Base-by-base conservation (phyloP, 2,113 vertebrate species). In the Panthera leo region DNA sequence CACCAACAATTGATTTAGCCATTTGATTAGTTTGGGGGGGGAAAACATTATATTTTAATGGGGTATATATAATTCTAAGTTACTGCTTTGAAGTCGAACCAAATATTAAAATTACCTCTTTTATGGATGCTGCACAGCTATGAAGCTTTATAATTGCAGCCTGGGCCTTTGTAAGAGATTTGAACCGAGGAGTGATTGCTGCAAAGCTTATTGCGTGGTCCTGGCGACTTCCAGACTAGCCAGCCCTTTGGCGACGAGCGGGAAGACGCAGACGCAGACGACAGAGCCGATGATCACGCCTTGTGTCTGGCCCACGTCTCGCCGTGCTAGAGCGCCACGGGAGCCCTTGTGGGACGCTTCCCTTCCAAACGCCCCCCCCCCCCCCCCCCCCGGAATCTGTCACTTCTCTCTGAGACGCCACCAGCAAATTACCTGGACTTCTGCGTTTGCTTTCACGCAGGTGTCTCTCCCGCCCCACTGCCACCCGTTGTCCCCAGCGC, bases 1-100 rank as follows among this genome's bases (percentile, higher is more conserved):
- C 96, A 97, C 98, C 98, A 98, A 96, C 88, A 98, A 99, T 99
- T 98, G 99, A 99, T 98, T 99, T 98, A 98, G 98, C 93, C 98
- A 99, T 99, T 98, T 98, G 98, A 98, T 99, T 98, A 98, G 98
- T 97, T 98, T 95, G 87, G 97, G 98, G 98, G 98, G 97, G 90
- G 18, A 87, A 97, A 98, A 98, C 98, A 98, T 98, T 98, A 99
- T 98, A 98, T 98, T 99, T 99, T 99, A 99, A 98, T 98, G 97
- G 97, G 98, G 97, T 98, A 98, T 98, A 98, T 99, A 99, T 98
- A 99, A 99, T 99, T 98, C 98, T 98, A 98, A 98, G 89, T 92
- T 95, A 98, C 97, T 94, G 97, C 98, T 98, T 98, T 98, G 98
- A 99, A 98, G 98, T 98, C 95, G 95, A 97, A 98, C 98, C 98